Percentiles rank a stretch among this genome's conserved stretches.
Evolutionary conservation across 2,113 vertebrate genomes (phyloP).

Genomic region (Fukomys damarensis): DNA sequence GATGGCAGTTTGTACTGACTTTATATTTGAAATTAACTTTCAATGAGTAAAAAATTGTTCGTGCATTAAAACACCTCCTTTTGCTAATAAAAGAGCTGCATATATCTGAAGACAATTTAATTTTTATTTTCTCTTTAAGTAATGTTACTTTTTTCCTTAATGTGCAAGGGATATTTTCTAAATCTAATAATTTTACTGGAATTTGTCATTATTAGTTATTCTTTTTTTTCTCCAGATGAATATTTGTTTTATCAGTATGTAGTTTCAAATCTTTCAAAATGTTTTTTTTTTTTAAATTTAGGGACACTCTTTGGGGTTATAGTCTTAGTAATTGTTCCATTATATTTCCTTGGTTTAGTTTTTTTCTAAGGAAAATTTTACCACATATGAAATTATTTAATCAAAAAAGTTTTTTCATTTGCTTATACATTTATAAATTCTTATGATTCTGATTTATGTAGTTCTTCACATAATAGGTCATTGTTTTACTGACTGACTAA

Average conservation of each 20-base stretch:
- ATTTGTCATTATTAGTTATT: background rate
- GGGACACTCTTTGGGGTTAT: too few relatives aligned
- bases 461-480: background rate
- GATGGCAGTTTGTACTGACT: background rate
- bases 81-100: background rate
- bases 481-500: background rate
- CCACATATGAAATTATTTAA: too few relatives aligned
- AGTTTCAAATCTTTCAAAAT: too few relatives aligned
- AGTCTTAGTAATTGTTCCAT: too few relatives aligned
- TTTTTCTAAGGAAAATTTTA: too few relatives aligned
- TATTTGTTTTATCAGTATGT: too few relatives aligned
- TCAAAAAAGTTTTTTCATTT: background rate
- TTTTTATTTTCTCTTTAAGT: background rate
- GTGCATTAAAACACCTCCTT: background rate
- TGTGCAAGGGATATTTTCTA: background rate
- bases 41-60: background rate
- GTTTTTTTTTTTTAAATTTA: too few relatives aligned
- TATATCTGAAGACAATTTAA: background rate
- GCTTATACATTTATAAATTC: background rate
- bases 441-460: background rate
- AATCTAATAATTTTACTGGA: background rate
- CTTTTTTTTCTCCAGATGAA: too few relatives aligned
- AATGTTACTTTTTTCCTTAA: background rate
- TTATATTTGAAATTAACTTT: background rate
- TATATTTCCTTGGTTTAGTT: too few relatives aligned